Evolutionary conservation across 1,140 invertebrate species (phyloP), one percentile per base, ranked within the genome.

Genomic region (Aplysia californica): DNA sequence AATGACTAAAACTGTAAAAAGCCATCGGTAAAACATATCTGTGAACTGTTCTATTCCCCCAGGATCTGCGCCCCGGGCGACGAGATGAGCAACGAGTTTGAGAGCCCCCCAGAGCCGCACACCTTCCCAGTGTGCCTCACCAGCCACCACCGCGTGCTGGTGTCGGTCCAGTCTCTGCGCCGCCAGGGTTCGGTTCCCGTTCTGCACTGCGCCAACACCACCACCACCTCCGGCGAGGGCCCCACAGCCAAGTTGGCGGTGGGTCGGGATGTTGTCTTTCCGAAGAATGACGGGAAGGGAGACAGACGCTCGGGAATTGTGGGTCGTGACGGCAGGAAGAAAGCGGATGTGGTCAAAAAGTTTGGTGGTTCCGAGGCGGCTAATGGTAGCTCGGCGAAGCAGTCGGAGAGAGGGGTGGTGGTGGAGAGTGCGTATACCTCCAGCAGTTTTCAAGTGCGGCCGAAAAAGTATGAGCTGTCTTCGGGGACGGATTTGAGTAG

Each of bases 41-140:
- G n/a, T n/a, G n/a, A n/a, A n/a, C n/a, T n/a, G n/a, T n/a, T n/a
- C n/a, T n/a, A 68, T 50, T 59, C 33, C 82, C 82, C 20, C 76
- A 90, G 90, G 74, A 83, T 93, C 20, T 92, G 91, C 77, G 91
- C 92, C 23, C 92, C 92, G n/a, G 92, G 91, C 29, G 91, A 92
- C 75, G 88, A 89, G 20, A 90, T 90, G 75, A 88, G 88, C 3
- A 88, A 90, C 26, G 88, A 87, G 73, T 97, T 97, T 87, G 90
- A 91, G 35, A 90, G 92, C 67, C 90, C 92, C 44, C 94, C 95
- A 18, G 92, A 93, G 39, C 92, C 94, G 82, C 96, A 98, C 89
- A 93, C 92, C 79, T 98, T 98, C 90, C 96, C 96, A 29, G 86
- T 94, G 65, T 94, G 95, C 10, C 93, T 82, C 6, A 68, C 83